A percentile compares a stretch with the other conserved stretches of the same genome.
Conservation (phyloP, 2,797 vertebrate genomes). For the Amazona ochrocephala region DNA sequence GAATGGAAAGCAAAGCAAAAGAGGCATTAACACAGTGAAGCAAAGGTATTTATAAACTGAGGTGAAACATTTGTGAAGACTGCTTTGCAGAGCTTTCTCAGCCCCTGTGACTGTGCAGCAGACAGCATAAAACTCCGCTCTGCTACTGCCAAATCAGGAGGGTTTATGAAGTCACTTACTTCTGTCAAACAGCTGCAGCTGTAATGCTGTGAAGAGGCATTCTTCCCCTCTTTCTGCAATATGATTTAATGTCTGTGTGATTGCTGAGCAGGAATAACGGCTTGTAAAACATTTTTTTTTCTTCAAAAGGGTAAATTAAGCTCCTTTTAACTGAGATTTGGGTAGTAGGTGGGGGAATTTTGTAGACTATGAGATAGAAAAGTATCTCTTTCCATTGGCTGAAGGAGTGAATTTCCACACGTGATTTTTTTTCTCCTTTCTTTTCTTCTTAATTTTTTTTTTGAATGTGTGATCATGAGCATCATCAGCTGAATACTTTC, state of each 20-base stretch:
- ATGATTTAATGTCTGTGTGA: slow-evolving; percentile 60
- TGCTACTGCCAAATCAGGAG: slow-evolving; percentile 53
- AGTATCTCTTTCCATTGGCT: slow-evolving; percentile 24
- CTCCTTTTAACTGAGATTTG: slow-evolving; percentile 7
- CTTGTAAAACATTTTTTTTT: slow-evolving; percentile 31
- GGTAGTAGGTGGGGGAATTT: slow-evolving; percentile 40
- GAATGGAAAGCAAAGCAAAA: slow-evolving; percentile 58
- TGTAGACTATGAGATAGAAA: slow-evolving; percentile 21
- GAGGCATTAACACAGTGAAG: slow-evolving; percentile 19
- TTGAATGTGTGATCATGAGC: not conserved
- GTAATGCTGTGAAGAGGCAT: slow-evolving; percentile 48
- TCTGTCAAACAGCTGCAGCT: slow-evolving; percentile 69
- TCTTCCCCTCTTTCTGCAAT: not conserved
- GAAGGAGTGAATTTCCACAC: slow-evolving; percentile 44
- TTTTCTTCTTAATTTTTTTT: not conserved
- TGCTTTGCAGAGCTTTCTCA: slow-evolving; percentile 46
- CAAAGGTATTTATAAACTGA: slow-evolving; percentile 43
- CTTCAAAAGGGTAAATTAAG: slow-evolving; percentile 25
- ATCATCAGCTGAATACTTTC: slow-evolving; percentile 59
- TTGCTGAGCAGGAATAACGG: slow-evolving; percentile 38
- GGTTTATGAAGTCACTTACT: slow-evolving; percentile 66
- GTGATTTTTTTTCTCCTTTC: not conserved
- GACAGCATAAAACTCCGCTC: slow-evolving; percentile 31
- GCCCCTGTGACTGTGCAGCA: slow-evolving; percentile 18
- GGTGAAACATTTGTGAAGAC: slow-evolving; percentile 51